Conservation (phyloP, 2,113 vertebrate species). For the Struthidea cinerea region DNA sequence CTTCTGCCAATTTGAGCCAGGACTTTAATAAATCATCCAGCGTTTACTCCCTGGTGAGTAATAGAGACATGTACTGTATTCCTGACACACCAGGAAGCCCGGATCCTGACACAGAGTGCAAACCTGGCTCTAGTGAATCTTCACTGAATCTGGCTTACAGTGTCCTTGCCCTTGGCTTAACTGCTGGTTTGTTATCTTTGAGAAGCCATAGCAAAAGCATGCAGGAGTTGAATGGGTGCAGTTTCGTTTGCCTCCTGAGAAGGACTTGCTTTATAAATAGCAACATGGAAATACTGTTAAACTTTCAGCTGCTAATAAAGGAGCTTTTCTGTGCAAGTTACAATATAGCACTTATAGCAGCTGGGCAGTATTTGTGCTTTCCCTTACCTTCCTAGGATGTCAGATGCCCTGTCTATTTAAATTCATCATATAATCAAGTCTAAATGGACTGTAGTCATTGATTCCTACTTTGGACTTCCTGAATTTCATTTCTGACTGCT, state of each 20-base stretch:
- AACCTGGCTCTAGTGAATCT: neutral
- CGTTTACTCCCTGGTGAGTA: neutral
- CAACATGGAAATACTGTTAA: neutral
- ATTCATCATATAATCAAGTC: neutral
- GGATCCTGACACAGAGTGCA: neutral
- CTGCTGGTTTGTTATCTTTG: neutral
- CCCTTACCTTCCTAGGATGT: neutral
- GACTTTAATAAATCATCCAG: neutral
- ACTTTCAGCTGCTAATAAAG: neutral
- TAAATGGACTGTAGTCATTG: neutral
- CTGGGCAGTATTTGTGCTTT: neutral
- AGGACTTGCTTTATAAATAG: neutral
- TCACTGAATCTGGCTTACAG: neutral
- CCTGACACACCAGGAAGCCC: neutral
- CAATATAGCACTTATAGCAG: neutral
- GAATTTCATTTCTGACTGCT: constrained; percentile 30
- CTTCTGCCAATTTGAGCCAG: neutral
- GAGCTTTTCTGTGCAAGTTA: neutral
- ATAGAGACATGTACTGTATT: neutral
- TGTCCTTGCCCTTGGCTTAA: neutral
- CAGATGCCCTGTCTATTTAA: neutral
- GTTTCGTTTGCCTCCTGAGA: neutral
- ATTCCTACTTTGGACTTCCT: neutral
- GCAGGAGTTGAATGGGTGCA: neutral
- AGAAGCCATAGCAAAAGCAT: neutral